Base-by-base conservation (phyloP, 35 echinoderm and acorn worm genomes). In the Lytechinus pictus region DNA sequence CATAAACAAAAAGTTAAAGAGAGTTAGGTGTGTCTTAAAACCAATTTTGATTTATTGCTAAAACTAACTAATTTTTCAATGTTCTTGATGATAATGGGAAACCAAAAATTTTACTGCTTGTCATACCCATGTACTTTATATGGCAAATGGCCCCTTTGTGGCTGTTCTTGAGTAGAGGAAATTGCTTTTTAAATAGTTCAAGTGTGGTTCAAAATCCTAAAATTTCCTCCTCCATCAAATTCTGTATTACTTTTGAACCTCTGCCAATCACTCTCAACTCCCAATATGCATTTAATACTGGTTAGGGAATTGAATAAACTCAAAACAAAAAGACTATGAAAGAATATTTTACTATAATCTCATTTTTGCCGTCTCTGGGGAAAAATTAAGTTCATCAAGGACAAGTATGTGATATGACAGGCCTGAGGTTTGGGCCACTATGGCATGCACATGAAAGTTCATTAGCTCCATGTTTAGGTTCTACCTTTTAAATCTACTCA, bases 131-230 rank as follows among this genome's bases (percentile, higher is more conserved):
- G 66, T 79, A 79, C 66, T 79, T 79, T 16, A 79, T 79, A 79
- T n/a, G 66, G 19, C 6, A 24, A 5, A 79, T 19, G 66, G 66
- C 4, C 8, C 66, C 66, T 79, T 24, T 4, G 66, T 24, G 66
- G 21, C 16, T 79, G n/a, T 19, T 79, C 8, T 6, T 24, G 21
- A 79, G 16, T 16, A 79, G 21, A 79, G 66, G 19, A 79, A 79
- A 79, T 79, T n/a, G 66, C 66, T 79, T 79, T 79, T 79, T 79
- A 79, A 79, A 79, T 79, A 79, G 66, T 79, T 79, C 66, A 79
- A 24, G 66, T 79, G 4, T 79, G 66, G 66, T 19, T 79, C 66
- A 79, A 79, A 5, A 79, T n/a, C 66, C 66, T 79, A 4, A 4
- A 7, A 8, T 24, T 24, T 14, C 16, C 19, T 44, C 33, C 33